Percentiles rank a stretch among this genome's conserved stretches.
Conservation (phyloP, 2,888 invertebrate genomes). For the Diogma glabrata region DNA sequence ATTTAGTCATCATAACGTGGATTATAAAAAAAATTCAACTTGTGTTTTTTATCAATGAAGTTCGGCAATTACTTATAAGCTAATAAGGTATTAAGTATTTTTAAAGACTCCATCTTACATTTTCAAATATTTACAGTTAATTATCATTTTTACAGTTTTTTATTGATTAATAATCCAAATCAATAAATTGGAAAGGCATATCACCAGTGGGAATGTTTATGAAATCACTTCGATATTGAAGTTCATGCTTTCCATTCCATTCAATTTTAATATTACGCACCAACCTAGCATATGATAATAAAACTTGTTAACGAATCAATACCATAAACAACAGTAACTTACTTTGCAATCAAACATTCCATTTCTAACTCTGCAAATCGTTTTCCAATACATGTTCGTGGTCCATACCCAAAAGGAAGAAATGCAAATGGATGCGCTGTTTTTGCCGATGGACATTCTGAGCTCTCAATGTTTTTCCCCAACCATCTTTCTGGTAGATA, state of each 20-base stretch:
- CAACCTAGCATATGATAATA: no score
- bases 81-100: no score
- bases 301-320: no score
- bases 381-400: conserved; percentile 55
- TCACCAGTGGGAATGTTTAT: not conserved
- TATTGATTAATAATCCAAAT: not conserved
- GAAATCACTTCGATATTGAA: not conserved
- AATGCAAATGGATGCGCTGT: conserved; percentile 5
- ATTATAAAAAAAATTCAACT: no score
- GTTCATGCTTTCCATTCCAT: not conserved
- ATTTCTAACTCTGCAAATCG: conserved; percentile 62
- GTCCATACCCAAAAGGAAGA: conserved; percentile 8
- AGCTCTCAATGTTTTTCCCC: conserved; percentile 28
- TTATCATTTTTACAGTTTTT: no score
- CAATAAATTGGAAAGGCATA: not conserved
- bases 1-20: no score
- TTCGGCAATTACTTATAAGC: no score
- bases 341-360: conserved; percentile 39
- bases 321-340: no score
- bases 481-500: conserved; percentile 74
- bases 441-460: not conserved
- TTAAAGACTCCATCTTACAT: no score
- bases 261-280: not conserved
- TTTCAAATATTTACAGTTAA: no score
- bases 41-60: no score